Conservation (phyloP, 2,888 invertebrate genomes). For the Bruchidius siliquastri region DNA sequence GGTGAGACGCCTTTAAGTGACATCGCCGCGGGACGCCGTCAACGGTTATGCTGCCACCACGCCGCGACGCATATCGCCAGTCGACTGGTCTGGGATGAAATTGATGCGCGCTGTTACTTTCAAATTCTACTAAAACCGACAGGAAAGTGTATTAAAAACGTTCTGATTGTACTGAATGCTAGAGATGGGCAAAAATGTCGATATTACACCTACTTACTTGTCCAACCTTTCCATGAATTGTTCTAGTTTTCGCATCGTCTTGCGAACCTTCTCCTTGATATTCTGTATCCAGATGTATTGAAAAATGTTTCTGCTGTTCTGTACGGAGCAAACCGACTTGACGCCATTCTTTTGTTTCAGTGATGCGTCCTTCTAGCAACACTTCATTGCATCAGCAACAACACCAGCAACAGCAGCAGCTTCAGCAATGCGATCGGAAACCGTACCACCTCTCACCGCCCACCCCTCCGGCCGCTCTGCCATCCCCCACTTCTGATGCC, state of each 20-base stretch:
- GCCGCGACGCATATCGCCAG: neutral
- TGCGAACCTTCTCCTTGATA: no score
- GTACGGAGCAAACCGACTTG: no score
- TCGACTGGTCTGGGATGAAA: neutral
- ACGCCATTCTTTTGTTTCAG: conserved; percentile 31
- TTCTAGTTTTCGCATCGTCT: no score
- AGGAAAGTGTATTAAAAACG: no score
- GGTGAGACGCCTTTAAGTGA: neutral
- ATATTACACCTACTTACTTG: no score
- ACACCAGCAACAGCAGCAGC: neutral
- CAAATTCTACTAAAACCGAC: no score
- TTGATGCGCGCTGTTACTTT: neutral
- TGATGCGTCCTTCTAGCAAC: conserved; percentile 40
- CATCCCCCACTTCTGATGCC: conserved; percentile 49
- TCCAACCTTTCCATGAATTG: no score
- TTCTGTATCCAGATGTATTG: no score
- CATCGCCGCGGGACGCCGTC: neutral
- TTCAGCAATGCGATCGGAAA: conserved; percentile 55
- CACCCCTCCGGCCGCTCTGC: conserved; percentile 44
- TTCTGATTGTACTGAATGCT: no score
- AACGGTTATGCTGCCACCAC: neutral
- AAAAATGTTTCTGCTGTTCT: no score
- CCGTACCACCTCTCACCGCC: conserved; percentile 54
- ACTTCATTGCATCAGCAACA: conserved; percentile 9
- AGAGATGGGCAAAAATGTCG: no score